These are phyloP conservation scores for Gymnocypris eckloni DNA, from an alignment of 2,797 vertebrate genomes.

Conservation along the genomic window DNA sequence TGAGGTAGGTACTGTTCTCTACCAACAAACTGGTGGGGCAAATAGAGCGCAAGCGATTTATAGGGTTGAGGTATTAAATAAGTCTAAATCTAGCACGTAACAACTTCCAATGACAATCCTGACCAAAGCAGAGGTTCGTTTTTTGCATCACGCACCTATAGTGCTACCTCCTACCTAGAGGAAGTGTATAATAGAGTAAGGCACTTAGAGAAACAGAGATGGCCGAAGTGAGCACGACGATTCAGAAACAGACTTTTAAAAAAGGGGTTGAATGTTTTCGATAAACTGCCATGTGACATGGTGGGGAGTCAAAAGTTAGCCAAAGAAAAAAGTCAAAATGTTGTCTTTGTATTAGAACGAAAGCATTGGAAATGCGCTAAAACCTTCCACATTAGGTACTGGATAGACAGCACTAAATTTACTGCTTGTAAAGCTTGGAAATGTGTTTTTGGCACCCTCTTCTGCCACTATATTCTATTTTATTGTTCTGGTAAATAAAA, in stretches of 20 bases:
- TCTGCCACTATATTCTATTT: not conserved
- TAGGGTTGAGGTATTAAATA: slow-evolving; percentile 12
- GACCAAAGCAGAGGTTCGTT: not conserved
- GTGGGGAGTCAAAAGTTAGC: not conserved
- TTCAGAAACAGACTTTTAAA: not conserved
- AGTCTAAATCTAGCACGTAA: slow-evolving; percentile 3
- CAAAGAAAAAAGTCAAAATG: not conserved
- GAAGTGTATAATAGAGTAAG: slow-evolving; percentile 39
- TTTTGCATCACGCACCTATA: slow-evolving; percentile 8
- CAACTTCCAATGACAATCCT: slow-evolving; percentile 3
- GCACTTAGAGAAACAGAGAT: slow-evolving; percentile 38
- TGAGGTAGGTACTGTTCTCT: not conserved
- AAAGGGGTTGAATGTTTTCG: not conserved
- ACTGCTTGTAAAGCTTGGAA: not conserved
- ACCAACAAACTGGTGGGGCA: slow-evolving; percentile 5
- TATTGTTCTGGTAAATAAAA: slow-evolving; percentile 17
- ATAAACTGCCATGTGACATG: not conserved
- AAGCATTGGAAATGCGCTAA: not conserved
- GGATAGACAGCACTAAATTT: not conserved
- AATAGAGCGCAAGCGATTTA: slow-evolving; percentile 4
- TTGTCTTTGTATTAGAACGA: not conserved
- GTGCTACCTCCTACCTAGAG: slow-evolving; percentile 9
- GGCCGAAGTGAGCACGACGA: not conserved
- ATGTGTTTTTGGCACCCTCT: slow-evolving; percentile 15
- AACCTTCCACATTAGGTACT: not conserved